phyloP scores from a whole-genome alignment of 2,797 vertebrate species.

The Adrianichthys oophorus region DNA sequence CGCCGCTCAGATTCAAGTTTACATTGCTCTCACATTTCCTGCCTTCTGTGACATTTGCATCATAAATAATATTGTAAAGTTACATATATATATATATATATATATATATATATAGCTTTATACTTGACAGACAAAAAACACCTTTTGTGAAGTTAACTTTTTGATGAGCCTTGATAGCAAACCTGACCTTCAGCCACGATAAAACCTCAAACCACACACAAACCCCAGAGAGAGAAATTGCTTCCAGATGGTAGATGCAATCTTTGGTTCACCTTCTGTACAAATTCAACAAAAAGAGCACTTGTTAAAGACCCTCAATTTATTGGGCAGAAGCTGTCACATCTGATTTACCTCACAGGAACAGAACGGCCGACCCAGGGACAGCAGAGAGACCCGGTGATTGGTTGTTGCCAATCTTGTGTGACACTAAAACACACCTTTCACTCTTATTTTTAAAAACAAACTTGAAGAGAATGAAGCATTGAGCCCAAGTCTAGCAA shows the following conservation, averaged over 20 bases:
- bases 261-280: slow-evolving; percentile 46
- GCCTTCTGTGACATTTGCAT: slow-evolving; percentile 28
- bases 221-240: slow-evolving; percentile 48
- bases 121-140: background rate
- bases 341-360: slow-evolving; percentile 73
- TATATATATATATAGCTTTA: background rate
- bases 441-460: slow-evolving; percentile 22
- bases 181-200: slow-evolving; percentile 59
- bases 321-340: slow-evolving; percentile 70
- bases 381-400: slow-evolving; percentile 38
- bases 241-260: slow-evolving; percentile 50
- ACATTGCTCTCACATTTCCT: slow-evolving; percentile 21
- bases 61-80: slow-evolving; percentile 24
- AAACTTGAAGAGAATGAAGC: slow-evolving; percentile 6
- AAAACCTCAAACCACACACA: slow-evolving; percentile 37
- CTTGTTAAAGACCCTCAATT: slow-evolving; percentile 75
- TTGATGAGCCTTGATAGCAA: slow-evolving; percentile 12
- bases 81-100: background rate
- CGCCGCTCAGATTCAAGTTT: slow-evolving; percentile 31
- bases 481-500: slow-evolving; percentile 14
- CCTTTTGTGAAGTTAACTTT: slow-evolving; percentile 17
- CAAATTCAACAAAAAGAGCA: slow-evolving; percentile 62
- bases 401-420: slow-evolving; percentile 51
- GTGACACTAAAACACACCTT: slow-evolving; percentile 56
- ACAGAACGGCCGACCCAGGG: slow-evolving; percentile 45